phyloP scores from a whole-genome alignment of 2,888 invertebrate species.

The Melanophora roralis region DNA sequence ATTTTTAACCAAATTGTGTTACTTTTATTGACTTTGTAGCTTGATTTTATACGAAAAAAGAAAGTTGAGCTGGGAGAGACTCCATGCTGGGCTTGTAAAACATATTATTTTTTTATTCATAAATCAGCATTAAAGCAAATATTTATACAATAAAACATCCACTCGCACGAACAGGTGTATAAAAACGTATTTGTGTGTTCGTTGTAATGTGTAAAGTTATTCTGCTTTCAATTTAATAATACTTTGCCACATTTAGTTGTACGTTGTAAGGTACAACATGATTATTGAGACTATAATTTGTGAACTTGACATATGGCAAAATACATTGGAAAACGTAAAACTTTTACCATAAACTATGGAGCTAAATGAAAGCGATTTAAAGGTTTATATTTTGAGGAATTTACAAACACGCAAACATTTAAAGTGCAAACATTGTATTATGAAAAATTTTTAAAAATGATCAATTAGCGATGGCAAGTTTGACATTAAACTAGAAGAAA shows the following conservation, averaged over 20 bases:
- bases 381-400: no score
- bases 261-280: slow-evolving; percentile 60
- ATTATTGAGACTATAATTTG: slow-evolving; percentile 66
- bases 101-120: slow-evolving; percentile 34
- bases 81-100: slow-evolving; percentile 39
- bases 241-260: slow-evolving; percentile 44
- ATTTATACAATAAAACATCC: slow-evolving; percentile 14
- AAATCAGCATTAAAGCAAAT: not conserved
- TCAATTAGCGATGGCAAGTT: no score
- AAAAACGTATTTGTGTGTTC: slow-evolving; percentile 47
- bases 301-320: slow-evolving; percentile 62
- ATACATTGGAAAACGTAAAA: slow-evolving; percentile 25
- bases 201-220: slow-evolving; percentile 44
- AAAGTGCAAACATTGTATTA: no score
- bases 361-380: slow-evolving; percentile 38
- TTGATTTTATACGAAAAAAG: slow-evolving; percentile 19
- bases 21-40: not conserved
- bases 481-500: no score
- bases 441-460: no score
- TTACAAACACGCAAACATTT: no score
- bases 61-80: slow-evolving; percentile 40
- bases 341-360: slow-evolving; percentile 1
- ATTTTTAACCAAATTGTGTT: slow-evolving; percentile 2
- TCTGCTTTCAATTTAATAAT: slow-evolving; percentile 50
- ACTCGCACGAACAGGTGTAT: slow-evolving; percentile 48